Conservation (phyloP, 2,113 vertebrate species). For the Harpagus bidentatus region DNA sequence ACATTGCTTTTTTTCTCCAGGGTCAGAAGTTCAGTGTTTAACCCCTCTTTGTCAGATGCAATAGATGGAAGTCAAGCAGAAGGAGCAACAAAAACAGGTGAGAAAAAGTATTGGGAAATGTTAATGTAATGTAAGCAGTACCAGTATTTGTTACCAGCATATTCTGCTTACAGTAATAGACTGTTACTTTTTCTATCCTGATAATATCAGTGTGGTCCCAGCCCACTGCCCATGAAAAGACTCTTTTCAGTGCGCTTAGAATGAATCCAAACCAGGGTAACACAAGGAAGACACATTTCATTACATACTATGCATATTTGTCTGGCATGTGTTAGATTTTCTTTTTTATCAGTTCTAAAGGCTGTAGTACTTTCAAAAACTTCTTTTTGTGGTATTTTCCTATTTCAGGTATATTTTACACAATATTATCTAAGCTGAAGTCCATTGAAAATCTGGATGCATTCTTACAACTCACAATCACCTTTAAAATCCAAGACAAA, state of each 20-base stretch:
- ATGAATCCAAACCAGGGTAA: not conserved
- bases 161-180: not conserved
- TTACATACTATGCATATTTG: not conserved
- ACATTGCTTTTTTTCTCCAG: not conserved
- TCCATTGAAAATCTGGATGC: not conserved
- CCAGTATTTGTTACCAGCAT: not conserved
- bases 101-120: not conserved
- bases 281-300: not conserved
- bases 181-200: not conserved
- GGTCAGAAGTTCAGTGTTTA: not conserved
- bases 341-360: not conserved
- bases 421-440: not conserved
- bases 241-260: not conserved
- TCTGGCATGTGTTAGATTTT: not conserved
- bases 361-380: not conserved
- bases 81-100: not conserved
- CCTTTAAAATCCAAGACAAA: not conserved
- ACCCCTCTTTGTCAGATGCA: not conserved
- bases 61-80: not conserved
- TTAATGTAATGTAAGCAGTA: not conserved
- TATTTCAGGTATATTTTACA: not conserved
- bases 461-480: not conserved
- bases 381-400: not conserved
- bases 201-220: not conserved
- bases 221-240: not conserved